A percentile compares a stretch with the other conserved stretches of the same genome.
phyloP scores from a whole-genome alignment of 1,140 invertebrate genomes.

The Drosophila dunni region DNA sequence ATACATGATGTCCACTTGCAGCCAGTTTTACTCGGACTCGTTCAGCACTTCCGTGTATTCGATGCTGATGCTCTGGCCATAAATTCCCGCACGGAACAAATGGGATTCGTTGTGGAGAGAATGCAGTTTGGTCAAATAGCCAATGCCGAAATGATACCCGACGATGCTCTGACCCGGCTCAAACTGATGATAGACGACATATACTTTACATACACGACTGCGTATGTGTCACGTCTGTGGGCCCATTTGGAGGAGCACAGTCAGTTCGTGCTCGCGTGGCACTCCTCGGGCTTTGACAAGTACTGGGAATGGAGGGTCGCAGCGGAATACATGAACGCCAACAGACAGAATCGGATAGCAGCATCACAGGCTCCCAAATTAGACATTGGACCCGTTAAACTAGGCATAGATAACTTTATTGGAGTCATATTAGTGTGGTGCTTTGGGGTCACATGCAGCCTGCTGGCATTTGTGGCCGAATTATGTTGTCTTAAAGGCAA shows the following conservation, averaged over 20 bases:
- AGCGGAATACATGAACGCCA: constrained; percentile 64
- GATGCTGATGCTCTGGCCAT: constrained; percentile 46
- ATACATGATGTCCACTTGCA: constrained; percentile 18
- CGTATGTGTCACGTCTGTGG: constrained; percentile 73
- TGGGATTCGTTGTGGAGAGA: constrained; percentile 75
- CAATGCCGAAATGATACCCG: constrained; percentile 61
- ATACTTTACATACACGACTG: constrained; percentile 58
- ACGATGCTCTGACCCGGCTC: constrained; percentile 61
- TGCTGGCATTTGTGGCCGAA: constrained; percentile 59
- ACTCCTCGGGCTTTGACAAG: constrained; percentile 73
- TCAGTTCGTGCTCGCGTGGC: constrained; percentile 62
- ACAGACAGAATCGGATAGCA: constrained; percentile 69
- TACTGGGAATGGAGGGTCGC: constrained; percentile 78
- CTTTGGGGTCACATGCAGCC: constrained; percentile 66
- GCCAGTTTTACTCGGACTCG: constrained; percentile 50
- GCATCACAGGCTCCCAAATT: constrained; percentile 55
- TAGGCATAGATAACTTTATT: constrained; percentile 72
- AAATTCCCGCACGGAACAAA: constrained; percentile 62
- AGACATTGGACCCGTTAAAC: constrained; percentile 67
- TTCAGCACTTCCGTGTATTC: constrained; percentile 52
- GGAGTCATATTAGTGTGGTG: constrained; percentile 69
- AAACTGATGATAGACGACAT: constrained; percentile 79
- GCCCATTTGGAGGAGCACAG: constrained; percentile 55
- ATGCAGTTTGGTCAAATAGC: constrained; percentile 73
- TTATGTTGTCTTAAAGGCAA: constrained; percentile 33